Base-by-base conservation (phyloP, 1,140 invertebrate genomes). In the Drosophila navojoa region DNA sequence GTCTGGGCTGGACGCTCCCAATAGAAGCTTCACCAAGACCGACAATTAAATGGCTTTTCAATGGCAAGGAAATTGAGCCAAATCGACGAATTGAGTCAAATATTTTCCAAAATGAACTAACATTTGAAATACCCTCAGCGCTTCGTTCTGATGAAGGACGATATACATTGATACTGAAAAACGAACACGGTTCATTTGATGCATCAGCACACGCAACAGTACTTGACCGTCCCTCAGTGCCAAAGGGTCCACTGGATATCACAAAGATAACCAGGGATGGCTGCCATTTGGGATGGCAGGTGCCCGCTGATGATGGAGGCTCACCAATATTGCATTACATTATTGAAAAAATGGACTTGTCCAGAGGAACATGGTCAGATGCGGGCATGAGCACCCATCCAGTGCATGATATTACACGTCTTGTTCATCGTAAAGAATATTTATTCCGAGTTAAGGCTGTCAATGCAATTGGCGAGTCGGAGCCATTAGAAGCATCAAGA, bases 261-360 rank as follows among this genome's bases (percentile, higher is more conserved):
- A 94, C 94, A 38, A 96, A 97, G 78, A 95, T 99, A 11, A 98
- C 96, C 0, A 98, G 98, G 89, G 97, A 99, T 81, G 96, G 97
- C 77, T 97, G 97, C 71, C 95, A 96, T 45, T 92, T 99, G 27
- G 93, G 95, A 35, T 98, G 97, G 97, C 95, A 95, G 84, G 92
- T 95, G 71, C 96, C 98, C 27, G 93, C 95, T 49, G 97, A 98
- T 87, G 97, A 98, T 92, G 98, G 98, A 71, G 98, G 98, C 38
- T 97, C 96, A 59, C 97, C 98, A 11, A 98, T 99, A 85, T 93
- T 98, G n/a, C 98, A 99, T 91, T 99, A 99, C 87, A 94, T 99
- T 32, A 95, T 99, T 63, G 98, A 99, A 92, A 99, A 99, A 93
- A 99, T 99, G 97, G 98, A 99, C 87, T 94, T 98, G 1, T 96